A percentile compares a stretch with the other conserved stretches of the same genome.
Conservation (phyloP, 2,888 invertebrate species). For the Rosalia funebris region DNA sequence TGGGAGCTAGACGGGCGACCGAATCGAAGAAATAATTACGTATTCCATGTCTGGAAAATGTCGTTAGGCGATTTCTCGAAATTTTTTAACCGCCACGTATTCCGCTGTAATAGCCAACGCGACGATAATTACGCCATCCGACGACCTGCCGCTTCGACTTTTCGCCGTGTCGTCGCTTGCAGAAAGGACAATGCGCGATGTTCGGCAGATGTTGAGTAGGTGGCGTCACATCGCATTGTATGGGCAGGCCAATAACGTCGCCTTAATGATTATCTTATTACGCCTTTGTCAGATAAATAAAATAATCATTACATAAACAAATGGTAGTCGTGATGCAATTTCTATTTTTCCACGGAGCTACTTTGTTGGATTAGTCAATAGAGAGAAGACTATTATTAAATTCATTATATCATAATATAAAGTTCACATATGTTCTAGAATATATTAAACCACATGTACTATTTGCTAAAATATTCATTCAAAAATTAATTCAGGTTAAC, state of each 20-base stretch:
- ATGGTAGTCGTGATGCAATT: constrained; percentile 1
- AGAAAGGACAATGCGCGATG: constrained; percentile 19
- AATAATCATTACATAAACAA: not conserved
- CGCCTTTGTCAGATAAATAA: constrained; percentile 20
- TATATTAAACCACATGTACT: too few relatives aligned
- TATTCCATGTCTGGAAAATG: constrained; percentile 11
- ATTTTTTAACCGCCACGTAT: constrained; percentile 4
- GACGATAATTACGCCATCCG: not conserved
- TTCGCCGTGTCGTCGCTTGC: constrained; percentile 15
- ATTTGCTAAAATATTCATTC: too few relatives aligned
- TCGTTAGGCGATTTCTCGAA: constrained; percentile 4
- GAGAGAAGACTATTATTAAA: too few relatives aligned
- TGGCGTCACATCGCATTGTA: constrained; percentile 37
- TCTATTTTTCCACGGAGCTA: too few relatives aligned
- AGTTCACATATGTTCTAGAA: too few relatives aligned
- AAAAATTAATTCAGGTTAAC: too few relatives aligned
- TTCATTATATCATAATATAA: too few relatives aligned
- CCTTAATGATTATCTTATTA: constrained; percentile 18
- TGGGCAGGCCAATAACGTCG: constrained; percentile 32
- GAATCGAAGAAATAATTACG: constrained; percentile 6
- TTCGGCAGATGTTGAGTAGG: constrained; percentile 43
- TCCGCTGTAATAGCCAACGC: not conserved
- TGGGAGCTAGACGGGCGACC: not conserved
- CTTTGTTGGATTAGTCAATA: too few relatives aligned
- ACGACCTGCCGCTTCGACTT: constrained; percentile 1